Percentiles rank a stretch among this genome's conserved stretches.
Evolutionary conservation across 2,797 vertebrate species (phyloP).

Genomic region (Tinamus major): DNA sequence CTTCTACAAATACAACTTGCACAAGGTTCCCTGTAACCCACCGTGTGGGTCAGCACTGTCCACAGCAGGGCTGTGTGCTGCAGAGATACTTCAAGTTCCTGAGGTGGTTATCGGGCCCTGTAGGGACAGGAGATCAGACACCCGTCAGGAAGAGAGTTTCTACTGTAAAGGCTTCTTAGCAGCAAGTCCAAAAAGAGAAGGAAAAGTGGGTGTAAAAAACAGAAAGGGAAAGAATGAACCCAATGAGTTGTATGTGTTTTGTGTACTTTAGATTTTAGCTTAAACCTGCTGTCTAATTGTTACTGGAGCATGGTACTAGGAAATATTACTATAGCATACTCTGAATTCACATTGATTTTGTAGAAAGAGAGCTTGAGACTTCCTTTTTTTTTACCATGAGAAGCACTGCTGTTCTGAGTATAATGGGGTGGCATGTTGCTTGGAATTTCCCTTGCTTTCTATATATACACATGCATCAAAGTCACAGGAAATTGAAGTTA

Average conservation of each 20-base stretch:
- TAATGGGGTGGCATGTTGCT: constrained; percentile 47
- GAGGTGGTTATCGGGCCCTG: rapidly evolving
- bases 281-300: not conserved
- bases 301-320: not conserved
- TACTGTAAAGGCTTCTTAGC: not conserved
- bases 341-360: constrained; percentile 71
- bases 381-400: constrained; percentile 69
- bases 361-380: constrained; percentile 61
- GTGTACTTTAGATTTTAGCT: not conserved
- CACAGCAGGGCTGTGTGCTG: not conserved
- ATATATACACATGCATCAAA: constrained; percentile 44
- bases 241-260: not conserved
- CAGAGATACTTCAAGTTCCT: not conserved
- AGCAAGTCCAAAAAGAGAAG: not conserved
- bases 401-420: constrained; percentile 58
- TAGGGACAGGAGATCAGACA: rapidly evolving
- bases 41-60: not conserved
- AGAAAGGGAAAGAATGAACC: not conserved
- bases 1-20: not conserved
- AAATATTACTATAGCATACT: constrained; percentile 42
- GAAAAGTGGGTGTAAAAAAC: not conserved
- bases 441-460: constrained; percentile 77
- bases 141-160: not conserved
- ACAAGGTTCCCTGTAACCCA: not conserved
- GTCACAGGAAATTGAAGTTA: constrained; percentile 75